Conservation (phyloP, 2,888 invertebrate species). For the Drosophila histrio region DNA sequence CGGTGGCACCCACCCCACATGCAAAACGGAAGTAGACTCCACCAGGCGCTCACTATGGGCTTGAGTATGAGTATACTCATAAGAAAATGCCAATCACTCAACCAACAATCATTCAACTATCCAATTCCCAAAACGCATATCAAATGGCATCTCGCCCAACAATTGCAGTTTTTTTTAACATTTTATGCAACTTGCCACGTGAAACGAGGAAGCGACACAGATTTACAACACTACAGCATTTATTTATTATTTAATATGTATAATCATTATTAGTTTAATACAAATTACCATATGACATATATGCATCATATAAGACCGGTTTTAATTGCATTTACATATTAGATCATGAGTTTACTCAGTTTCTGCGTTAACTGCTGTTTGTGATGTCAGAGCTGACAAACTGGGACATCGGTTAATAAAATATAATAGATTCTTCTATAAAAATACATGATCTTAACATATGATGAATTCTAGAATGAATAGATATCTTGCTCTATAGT, state of each 20-base stretch:
- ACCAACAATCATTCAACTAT: conserved; percentile 12
- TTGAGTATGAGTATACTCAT: conserved; percentile 3
- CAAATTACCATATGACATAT: neutral
- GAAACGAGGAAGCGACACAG: conserved; percentile 67
- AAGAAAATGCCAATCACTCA: conserved; percentile 34
- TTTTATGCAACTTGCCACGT: conserved; percentile 41
- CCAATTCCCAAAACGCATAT: conserved; percentile 24
- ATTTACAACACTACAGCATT: conserved; percentile 19
- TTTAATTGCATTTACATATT: neutral
- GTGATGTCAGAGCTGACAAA: neutral
- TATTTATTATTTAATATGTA: neutral
- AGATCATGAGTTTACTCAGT: conserved; percentile 6
- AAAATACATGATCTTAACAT: too few relatives aligned
- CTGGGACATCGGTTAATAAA: neutral
- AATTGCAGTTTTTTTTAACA: conserved; percentile 36
- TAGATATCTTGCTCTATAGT: too few relatives aligned
- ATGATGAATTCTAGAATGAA: too few relatives aligned
- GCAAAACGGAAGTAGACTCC: conserved; percentile 41
- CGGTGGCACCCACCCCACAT: conserved; percentile 11
- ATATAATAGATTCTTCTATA: too few relatives aligned
- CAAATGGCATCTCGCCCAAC: conserved; percentile 5
- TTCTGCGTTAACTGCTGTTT: neutral
- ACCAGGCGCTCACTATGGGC: conserved; percentile 35
- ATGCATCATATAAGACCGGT: conserved; percentile 6
- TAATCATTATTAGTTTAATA: neutral